Evolutionary conservation across 2,888 invertebrate genomes (phyloP), one percentile per base, ranked within the genome.

Genomic region (Marasmarcha lunaedactyla): DNA sequence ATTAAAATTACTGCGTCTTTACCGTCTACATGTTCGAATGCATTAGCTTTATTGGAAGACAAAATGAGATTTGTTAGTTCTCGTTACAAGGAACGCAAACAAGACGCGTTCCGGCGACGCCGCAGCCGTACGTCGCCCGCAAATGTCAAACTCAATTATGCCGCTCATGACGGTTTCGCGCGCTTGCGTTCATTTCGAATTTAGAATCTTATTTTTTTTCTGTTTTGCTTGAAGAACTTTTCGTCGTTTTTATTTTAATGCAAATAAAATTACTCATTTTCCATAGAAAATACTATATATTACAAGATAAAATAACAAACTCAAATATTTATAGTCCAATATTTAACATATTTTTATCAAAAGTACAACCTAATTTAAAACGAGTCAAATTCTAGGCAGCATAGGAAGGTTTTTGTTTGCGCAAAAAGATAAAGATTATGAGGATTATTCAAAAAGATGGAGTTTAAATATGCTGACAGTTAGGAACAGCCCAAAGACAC

Each of bases 141-240:
- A 70, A 71, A 77, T 79, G 79, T 81, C 79, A 74, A 49, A 67
- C 59, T 59, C 74, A 78, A 81, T 79, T 79, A 81, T 68, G 71
- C 69, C 65, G 48, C 68, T 68, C 69, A 68, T 66, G 77, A 78
- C 65, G 74, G 66, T 68, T 73, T 62, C 51, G 69, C 71, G 73
- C 76, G 67, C 51, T 71, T 70, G 76, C 66, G 11, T 3, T 11
- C 30, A 11, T 68, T 71, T 73, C 69, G 68, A 70, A 73, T 73
- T 60, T 72, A 72, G 72, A 73, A 70, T 60, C 55, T 42, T 54
- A 50, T 48, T 55, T 56, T 58, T 53, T 50, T 50, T 36, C 40
- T 40, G 14, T 39, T 14, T 39, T 13, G 9, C 20, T 41, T 36
- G 39, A n/a, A n/a, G 43, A 9, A n/a, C 11, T 9, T n/a, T 5